Evolutionary conservation across 2,888 invertebrate species (phyloP).

Genomic region (Synanthedon myopaeformis): DNA sequence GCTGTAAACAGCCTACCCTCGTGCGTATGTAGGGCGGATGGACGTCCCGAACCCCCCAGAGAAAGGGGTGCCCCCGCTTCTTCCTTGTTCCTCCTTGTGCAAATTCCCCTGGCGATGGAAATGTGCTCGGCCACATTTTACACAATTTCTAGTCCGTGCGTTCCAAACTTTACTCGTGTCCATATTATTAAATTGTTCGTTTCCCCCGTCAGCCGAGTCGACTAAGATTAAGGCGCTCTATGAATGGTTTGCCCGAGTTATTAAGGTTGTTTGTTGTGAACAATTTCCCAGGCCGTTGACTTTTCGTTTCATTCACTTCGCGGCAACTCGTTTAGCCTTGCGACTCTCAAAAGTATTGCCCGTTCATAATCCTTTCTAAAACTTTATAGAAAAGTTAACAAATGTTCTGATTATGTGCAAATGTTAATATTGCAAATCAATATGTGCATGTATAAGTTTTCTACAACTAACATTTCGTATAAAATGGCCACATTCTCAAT

Average conservation of each 20-base stretch:
- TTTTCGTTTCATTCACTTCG: conserved; percentile 45
- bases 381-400: no score
- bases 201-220: conserved; percentile 7
- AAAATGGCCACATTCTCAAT: no score
- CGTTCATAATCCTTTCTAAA: neutral
- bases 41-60: conserved; percentile 53
- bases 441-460: no score
- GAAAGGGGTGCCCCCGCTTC: conserved; percentile 65
- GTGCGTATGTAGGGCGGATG: conserved; percentile 54
- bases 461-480: no score
- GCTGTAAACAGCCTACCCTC: conserved; percentile 65
- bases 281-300: conserved; percentile 48
- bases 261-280: conserved; percentile 45
- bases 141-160: conserved; percentile 64
- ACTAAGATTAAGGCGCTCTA: conserved; percentile 30
- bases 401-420: no score
- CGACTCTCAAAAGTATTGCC: conserved; percentile 14
- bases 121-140: conserved; percentile 70
- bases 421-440: no score
- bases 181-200: neutral
- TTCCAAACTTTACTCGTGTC: conserved; percentile 34
- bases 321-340: conserved; percentile 22
- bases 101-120: conserved; percentile 71
- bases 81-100: conserved; percentile 70
- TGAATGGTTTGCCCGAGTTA: conserved; percentile 44